Evolutionary conservation across 2,888 invertebrate species (phyloP), one percentile per base, ranked within the genome.

Genomic region (Xylophagus ater): DNA sequence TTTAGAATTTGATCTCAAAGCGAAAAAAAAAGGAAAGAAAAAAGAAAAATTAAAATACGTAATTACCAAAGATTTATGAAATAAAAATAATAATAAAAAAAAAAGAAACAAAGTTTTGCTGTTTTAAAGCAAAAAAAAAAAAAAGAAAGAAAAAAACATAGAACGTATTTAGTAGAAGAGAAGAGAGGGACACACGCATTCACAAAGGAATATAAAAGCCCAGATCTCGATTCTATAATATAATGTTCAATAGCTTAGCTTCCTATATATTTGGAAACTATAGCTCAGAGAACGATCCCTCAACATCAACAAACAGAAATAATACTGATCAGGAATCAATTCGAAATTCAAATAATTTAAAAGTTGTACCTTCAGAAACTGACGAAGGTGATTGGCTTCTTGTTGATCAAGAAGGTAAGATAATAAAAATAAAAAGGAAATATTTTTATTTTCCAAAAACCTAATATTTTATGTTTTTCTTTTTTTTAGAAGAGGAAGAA

Each of bases 211-310:
- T 17, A 25, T 7, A 23, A 19, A 26, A 29, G 20, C 20, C 13
- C 21, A 25, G 20, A 37, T 33, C 17, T 34, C 30, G 17, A n/a
- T 37, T 38, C 38, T 19, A 40, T 23, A 49, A 46, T 64, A 65
- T 62, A 65, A 75, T 75, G 75, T 70, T 75, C 62, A 73, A 69
- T 63, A 70, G 68, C 59, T 66, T 74, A 60, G 71, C 72, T 56
- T 70, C 68, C 57, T 74, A 71, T 62, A 55, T 69, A 51, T 62
- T 68, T 58, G 68, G 68, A 56, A 60, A 60, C 53, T 55, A 51
- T 51, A 58, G 57, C 50, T 53, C 55, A 51, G 54, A 54, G 48
- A 50, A 48, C 46, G 42, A 38, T 34, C 42, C 9, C 41, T 46
- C 38, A 41, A 53, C 28, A 42, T 43, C 39, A 46, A 45, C 31